Evolutionary conservation across 2,113 vertebrate genomes (phyloP), one percentile per base, ranked within the genome.

Genomic region (Periophthalmus modestus): DNA sequence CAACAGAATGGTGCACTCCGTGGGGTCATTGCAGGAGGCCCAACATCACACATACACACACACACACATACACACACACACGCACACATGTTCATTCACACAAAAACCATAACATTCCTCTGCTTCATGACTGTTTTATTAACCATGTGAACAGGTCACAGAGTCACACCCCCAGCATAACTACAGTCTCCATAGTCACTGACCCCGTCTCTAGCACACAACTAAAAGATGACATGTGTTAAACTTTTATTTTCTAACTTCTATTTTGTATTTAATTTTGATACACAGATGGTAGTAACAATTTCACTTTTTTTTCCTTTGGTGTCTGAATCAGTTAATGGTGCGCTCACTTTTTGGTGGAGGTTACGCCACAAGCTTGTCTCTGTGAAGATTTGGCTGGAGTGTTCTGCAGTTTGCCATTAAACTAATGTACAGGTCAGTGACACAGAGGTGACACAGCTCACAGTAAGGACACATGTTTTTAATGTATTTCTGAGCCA

Each of bases 1-100:
- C 69, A 90, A 93, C 90, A 94, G 92, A 95, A 96, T 93, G 94
- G 93, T 93, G 92, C 93, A 89, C 94, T 94, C 93, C 92, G 89
- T 93, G 92, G 93, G 92, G 94, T 94, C 94, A 91, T 91, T 91
- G 89, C 92, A 92, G 94, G 94, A 94, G 92, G 92, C 88, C 88
- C 87, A 85, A 93, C 83, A 92, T 92, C 93, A 91, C 66, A 48
- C 59, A 50, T 47, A 46, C 71, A 58, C 23, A 24, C 57, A 23
- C 55, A 23, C 21, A 57, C 55, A 57, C 73, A 81, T 84, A 86
- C 71, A 81, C 23, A 24, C 57, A 23, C 55, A 23, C 21, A 57
- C 55, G 23, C 87, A 87, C 68, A 54, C 83, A 76, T 73, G 71
- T 77, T 78, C 83, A 75, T 75, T 68, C 82, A 80, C 81, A 89